Conservation (phyloP, 2,113 vertebrate genomes). For the Ploceus nigricollis region DNA sequence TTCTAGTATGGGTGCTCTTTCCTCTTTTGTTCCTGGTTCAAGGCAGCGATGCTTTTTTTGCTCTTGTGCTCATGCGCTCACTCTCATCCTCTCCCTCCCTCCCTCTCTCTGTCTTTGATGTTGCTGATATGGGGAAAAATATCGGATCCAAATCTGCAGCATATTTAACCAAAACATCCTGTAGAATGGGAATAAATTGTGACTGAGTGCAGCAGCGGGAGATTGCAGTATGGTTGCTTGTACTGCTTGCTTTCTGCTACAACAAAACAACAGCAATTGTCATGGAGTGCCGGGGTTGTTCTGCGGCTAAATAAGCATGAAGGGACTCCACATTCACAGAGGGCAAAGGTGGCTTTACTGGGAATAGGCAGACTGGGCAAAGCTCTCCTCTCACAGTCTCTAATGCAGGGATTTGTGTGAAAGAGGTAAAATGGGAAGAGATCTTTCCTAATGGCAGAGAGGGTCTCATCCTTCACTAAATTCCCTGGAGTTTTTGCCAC, state of each 20-base stretch:
- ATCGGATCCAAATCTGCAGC: conserved; percentile 17
- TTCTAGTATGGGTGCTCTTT: conserved; percentile 28
- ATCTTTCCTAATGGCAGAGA: not conserved
- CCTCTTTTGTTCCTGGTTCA: conserved; percentile 62
- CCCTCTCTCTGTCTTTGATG: conserved; percentile 13
- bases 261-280: not conserved
- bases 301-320: not conserved
- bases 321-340: not conserved
- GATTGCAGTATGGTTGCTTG: not conserved
- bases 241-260: not conserved
- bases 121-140: conserved; percentile 36
- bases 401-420: not conserved
- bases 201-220: not conserved
- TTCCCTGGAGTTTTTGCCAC: not conserved
- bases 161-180: conserved; percentile 33
- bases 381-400: not conserved
- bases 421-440: not conserved
- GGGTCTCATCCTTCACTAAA: not conserved
- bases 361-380: not conserved
- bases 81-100: not conserved
- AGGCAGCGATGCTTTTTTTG: not conserved
- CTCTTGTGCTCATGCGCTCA: not conserved
- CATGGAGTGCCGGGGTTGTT: not conserved
- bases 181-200: conserved; percentile 4
- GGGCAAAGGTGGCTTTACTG: not conserved